Conservation (phyloP, 2,113 vertebrate genomes). For the Actenoides lindsayi region DNA sequence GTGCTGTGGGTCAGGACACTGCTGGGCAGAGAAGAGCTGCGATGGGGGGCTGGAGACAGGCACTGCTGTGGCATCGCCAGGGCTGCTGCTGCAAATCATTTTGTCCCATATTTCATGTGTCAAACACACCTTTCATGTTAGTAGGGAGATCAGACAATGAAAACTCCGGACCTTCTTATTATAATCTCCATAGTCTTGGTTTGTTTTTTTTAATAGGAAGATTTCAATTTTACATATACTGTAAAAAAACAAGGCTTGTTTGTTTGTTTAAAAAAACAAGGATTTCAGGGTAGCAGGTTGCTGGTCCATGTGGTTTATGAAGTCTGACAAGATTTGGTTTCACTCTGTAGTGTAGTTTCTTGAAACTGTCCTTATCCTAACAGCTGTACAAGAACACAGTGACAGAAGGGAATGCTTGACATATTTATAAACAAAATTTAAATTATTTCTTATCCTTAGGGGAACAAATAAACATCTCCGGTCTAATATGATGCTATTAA, state of each 20-base stretch:
- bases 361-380: conserved; percentile 53
- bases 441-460: conserved; percentile 56
- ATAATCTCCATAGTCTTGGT: neutral
- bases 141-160: neutral
- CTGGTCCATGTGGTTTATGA: conserved; percentile 71
- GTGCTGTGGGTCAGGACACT: neutral
- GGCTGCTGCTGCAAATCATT: neutral
- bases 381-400: conserved; percentile 64
- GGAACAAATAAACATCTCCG: conserved; percentile 33
- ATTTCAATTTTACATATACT: neutral
- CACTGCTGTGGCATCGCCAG: neutral
- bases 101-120: neutral
- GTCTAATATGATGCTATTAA: neutral
- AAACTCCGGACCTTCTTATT: neutral
- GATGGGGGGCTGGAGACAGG: neutral
- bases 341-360: conserved; percentile 67
- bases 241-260: neutral
- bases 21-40: neutral
- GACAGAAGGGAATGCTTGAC: conserved; percentile 69
- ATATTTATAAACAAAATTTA: conserved; percentile 69
- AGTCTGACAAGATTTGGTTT: conserved; percentile 47
- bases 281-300: conserved; percentile 30
- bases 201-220: neutral
- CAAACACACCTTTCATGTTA: fast-evolving
- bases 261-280: too few relatives aligned